A percentile compares a stretch with the other conserved stretches of the same genome.
These are phyloP conservation scores for Bryconaethiops microstoma DNA, from an alignment of 2,797 vertebrate genomes.

Conservation along the genomic window DNA sequence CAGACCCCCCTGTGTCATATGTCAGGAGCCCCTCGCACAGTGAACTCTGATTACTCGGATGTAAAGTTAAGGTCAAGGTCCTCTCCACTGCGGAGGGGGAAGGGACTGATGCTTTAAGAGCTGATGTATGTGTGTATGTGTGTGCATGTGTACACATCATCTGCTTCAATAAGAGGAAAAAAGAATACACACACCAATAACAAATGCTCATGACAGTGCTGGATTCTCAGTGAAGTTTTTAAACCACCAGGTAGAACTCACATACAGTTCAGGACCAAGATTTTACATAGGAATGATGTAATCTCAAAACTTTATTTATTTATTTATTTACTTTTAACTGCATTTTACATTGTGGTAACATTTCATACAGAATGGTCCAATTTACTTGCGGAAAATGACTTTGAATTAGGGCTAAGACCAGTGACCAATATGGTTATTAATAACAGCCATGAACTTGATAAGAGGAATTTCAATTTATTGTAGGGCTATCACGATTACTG, in stretches of 20 bases:
- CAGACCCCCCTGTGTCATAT: constrained; percentile 63
- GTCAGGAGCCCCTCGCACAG: constrained; percentile 66
- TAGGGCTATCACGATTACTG: too few species aligned
- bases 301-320: neutral
- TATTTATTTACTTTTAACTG: too few species aligned
- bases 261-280: too few species aligned
- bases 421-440: too few species aligned
- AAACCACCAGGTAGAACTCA: neutral
- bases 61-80: constrained; percentile 78
- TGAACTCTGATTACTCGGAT: constrained; percentile 65
- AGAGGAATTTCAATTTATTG: too few species aligned
- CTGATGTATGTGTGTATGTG: constrained; percentile 33
- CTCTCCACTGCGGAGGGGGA: constrained; percentile 55
- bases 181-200: neutral
- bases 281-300: neutral
- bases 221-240: neutral
- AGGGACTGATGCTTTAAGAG: constrained; percentile 43
- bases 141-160: constrained; percentile 18
- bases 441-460: too few species aligned
- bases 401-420: too few species aligned
- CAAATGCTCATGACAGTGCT: neutral
- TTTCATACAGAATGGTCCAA: too few species aligned
- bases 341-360: too few species aligned
- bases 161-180: constrained; percentile 12
- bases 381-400: too few species aligned